Evolutionary conservation across 1,140 invertebrate genomes (phyloP).

Genomic region (Drosophila tropicalis): DNA sequence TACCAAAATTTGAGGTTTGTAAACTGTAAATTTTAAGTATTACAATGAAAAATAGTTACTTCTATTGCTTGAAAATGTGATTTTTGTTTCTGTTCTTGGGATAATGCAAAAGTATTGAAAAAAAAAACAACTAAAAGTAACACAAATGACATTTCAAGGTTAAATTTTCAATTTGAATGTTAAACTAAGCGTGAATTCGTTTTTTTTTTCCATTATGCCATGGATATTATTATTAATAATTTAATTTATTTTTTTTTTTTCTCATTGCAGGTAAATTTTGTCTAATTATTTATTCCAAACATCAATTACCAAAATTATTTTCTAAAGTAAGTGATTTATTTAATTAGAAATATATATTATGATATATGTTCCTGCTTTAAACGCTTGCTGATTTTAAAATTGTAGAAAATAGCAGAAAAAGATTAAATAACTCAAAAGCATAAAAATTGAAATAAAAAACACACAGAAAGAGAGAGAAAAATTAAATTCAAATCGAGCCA

Average conservation of each 20-base stretch:
- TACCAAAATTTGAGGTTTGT: too few relatives aligned
- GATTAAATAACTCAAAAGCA: not conserved
- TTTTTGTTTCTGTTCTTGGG: too few relatives aligned
- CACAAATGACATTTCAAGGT: too few relatives aligned
- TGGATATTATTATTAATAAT: not conserved
- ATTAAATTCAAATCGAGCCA: slow-evolving; percentile 13
- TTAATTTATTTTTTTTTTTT: not conserved
- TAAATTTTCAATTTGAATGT: not conserved
- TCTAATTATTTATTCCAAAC: not conserved
- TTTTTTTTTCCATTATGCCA: not conserved
- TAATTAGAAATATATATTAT: not conserved
- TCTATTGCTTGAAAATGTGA: too few relatives aligned
- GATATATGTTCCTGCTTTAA: slow-evolving; percentile 1
- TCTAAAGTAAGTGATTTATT: slow-evolving; percentile 22
- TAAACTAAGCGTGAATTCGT: not conserved
- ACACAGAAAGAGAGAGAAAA: not conserved
- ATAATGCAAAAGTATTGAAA: too few relatives aligned
- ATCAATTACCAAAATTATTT: not conserved
- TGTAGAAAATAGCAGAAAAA: not conserved
- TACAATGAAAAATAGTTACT: too few relatives aligned
- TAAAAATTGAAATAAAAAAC: slow-evolving; percentile 6
- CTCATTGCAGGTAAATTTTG: slow-evolving; percentile 31
- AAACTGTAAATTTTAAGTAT: too few relatives aligned
- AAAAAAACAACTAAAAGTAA: too few relatives aligned
- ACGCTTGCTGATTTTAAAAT: slow-evolving; percentile 15